Conservation (phyloP, 35 echinoderm and acorn worm species). For the Heliocidaris erythrogramma region DNA sequence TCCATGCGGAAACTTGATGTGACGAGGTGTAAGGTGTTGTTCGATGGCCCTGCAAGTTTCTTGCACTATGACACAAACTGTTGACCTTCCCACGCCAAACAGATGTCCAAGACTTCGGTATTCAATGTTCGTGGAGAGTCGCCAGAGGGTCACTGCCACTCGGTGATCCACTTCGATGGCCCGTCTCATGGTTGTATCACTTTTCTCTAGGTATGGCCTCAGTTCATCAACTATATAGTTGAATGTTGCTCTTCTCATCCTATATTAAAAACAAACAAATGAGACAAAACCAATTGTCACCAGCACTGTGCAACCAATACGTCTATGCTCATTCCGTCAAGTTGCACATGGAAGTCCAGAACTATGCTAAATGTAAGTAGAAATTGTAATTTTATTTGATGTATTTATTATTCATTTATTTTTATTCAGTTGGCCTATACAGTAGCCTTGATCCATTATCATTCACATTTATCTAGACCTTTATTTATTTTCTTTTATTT, state of each 20-base stretch:
- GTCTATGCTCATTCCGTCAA: no score
- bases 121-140: slow-evolving; percentile 44
- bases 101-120: slow-evolving; percentile 44
- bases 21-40: neutral
- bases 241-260: slow-evolving; percentile 49
- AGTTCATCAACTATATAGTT: slow-evolving; percentile 21
- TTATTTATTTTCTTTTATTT: no score
- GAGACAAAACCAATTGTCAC: no score
- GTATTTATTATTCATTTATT: no score
- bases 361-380: no score
- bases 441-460: no score
- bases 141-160: slow-evolving; percentile 62
- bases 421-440: no score
- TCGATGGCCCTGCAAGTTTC: slow-evolving; percentile 48
- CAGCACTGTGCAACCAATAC: no score
- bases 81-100: slow-evolving; percentile 60
- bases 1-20: neutral
- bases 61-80: slow-evolving; percentile 39
- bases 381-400: no score
- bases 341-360: no score
- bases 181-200: slow-evolving; percentile 30
- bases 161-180: slow-evolving; percentile 46
- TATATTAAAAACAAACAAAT: no score
- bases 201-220: neutral
- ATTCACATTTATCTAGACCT: no score